Base-by-base conservation (phyloP, 2,113 vertebrate species). In the Tonatia bakeri region DNA sequence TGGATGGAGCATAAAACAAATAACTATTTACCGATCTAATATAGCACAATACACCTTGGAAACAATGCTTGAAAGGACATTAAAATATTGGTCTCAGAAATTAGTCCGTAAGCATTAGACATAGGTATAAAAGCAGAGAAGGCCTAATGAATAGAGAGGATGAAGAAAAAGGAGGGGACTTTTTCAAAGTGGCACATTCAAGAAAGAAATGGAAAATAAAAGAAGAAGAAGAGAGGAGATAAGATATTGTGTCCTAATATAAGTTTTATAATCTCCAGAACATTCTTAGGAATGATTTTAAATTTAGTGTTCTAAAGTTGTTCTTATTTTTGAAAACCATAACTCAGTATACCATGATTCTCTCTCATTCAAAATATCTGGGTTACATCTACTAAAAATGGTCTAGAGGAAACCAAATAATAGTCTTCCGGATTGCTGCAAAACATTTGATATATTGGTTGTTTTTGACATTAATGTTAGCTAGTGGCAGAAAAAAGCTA, bases 371-470 rank as follows among this genome's bases (percentile, higher is more conserved):
- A 52, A 92, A 72, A 24, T 87, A 36, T 87, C 33, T 88, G 24
- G 76, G 12, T 64, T 91, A 54, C 81, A 82, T 95, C 94, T 96
- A 87, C 43, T 26, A 87, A 75, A 88, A 94, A 69, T 81, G 24
- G 38, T 72, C 43, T 88, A 69, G 33, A 90, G 16, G 54, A 91
- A 92, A 67, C 61, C 59, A 94, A 94, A 93, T 79, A 47, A 70
- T 73, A 82, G 36, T 88, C 22, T 50, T 73, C 36, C 64, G 86
- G 33, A 94, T 93, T 81, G 87, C 94, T 85, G 33, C 45, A 54
- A 95, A 92, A 81, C 8, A 52, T 95, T 96, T 76, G 43, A 84
- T 84, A 96, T 65, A 72, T 31, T 93, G 90, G 64, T 77, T 52
- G 31, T 26, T 97, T 96, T 90, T 40, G 13, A 79, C 77, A 81